phyloP scores from a whole-genome alignment of 2,113 vertebrate genomes.

The Dipodomys spectabilis region DNA sequence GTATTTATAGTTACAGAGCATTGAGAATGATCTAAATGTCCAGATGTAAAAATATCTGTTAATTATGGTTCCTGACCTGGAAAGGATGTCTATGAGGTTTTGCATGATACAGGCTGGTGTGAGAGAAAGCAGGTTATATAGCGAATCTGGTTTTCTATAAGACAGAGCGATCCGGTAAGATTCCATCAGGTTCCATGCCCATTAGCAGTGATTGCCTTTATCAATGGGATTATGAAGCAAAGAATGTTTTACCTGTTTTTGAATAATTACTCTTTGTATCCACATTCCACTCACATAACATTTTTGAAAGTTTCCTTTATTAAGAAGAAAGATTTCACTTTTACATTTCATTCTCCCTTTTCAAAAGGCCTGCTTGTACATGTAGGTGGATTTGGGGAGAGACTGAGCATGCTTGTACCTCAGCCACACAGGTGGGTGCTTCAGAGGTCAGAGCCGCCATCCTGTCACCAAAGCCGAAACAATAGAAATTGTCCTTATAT shows the following conservation, averaged over 20 bases:
- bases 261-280: neutral
- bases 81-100: neutral
- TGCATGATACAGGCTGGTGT: neutral
- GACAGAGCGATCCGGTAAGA: neutral
- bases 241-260: conserved; percentile 19
- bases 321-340: neutral
- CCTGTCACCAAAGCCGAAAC: neutral
- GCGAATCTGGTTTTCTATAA: neutral
- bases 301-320: conserved; percentile 21
- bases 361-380: neutral
- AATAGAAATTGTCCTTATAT: neutral
- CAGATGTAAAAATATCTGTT: conserved; percentile 20
- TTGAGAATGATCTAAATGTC: neutral
- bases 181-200: neutral
- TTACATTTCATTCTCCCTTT: neutral
- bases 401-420: neutral
- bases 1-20: conserved; percentile 24
- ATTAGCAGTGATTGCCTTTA: neutral
- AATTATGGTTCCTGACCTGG: neutral
- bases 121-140: neutral
- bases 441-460: neutral
- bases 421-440: neutral
- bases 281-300: neutral
- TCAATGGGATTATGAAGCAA: neutral
- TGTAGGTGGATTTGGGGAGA: neutral